Percentiles rank a stretch among this genome's conserved stretches.
These are phyloP conservation scores for Drosophila takahashii DNA, from an alignment of 1,140 invertebrate species.

Conservation along the genomic window DNA sequence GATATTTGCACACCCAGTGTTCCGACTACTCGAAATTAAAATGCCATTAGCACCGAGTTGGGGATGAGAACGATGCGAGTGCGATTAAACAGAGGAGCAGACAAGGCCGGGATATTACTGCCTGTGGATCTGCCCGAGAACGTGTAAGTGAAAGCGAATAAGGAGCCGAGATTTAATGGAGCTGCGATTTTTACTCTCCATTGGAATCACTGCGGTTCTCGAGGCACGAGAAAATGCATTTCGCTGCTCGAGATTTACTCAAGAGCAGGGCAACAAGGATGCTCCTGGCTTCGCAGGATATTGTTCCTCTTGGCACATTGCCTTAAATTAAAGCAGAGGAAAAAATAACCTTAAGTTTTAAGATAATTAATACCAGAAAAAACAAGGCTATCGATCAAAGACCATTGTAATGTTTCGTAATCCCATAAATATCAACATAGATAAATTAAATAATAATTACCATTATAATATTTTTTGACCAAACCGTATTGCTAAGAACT, in stretches of 20 bases:
- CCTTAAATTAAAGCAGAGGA: not conserved
- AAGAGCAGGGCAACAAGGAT: not conserved
- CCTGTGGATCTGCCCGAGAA: constrained; percentile 19
- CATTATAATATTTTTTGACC: no score
- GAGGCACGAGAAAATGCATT: constrained; percentile 20
- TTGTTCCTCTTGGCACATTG: no score
- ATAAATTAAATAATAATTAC: no score
- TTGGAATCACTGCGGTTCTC: constrained; percentile 16
- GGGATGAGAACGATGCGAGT: constrained; percentile 55
- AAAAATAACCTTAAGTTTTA: not conserved
- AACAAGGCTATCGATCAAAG: no score
- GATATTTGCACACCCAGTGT: constrained; percentile 26
- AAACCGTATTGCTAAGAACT: no score
- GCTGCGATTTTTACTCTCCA: constrained; percentile 20
- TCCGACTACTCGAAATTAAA: constrained; percentile 66
- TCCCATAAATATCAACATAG: no score
- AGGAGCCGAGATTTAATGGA: constrained; percentile 41
- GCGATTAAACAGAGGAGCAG: constrained; percentile 19
- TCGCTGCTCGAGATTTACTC: not conserved
- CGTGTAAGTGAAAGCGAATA: constrained; percentile 12
- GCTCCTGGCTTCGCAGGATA: not conserved
- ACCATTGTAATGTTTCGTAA: no score
- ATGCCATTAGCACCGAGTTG: constrained; percentile 67
- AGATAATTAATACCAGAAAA: not conserved
- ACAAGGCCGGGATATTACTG: constrained; percentile 5